Base-by-base conservation (phyloP, 2,888 invertebrate genomes). In the Ecliptopera silaceata region DNA sequence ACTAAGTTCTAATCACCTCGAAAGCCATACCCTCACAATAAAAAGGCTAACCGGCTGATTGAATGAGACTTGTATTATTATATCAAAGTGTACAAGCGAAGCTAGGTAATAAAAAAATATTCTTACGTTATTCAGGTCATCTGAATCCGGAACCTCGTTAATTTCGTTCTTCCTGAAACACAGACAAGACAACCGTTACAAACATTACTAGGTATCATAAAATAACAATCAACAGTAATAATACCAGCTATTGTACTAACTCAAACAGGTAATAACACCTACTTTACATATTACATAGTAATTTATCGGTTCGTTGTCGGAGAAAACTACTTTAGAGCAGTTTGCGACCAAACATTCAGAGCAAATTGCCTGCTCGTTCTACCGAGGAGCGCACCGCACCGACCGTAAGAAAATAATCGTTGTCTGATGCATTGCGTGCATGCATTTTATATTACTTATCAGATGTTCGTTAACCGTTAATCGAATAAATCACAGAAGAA, bases 341-440 rank as follows among this genome's bases (percentile, higher is more conserved):
- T 74, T 73, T 70, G 70, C 75, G 72, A 76, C 73, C 73, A 79
- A 77, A 82, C 79, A 76, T 77, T 78, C 76, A 80, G 74, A 81
- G 77, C 80, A 78, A 82, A 80, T 80, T 75, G 78, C 79, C 70
- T 82, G 83, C 71, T 76, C 84, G 71, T 76, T 82, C 75, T 83
- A 81, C 77, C 84, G 80, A 74, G 68, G 78, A 82, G 77, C 80
- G 75, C 72, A 75, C 70, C 59, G 63, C 65, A 80, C 73, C 71
- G 76, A 80, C 73, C 71, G 76, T 77, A 81, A 76, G 69, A 75
- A 74, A 78, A 80, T 76, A 54, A 74, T 75, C 72, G 67, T 68
- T 62, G 70, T 68, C 70, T 66, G 68, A 69, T 65, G 68, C 65
- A 48, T 62, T 64, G 72, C 70, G 60, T 67, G 71, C 71, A 69